phyloP scores from a whole-genome alignment of 2,797 vertebrate species.

The Peromyscus attwateri region DNA sequence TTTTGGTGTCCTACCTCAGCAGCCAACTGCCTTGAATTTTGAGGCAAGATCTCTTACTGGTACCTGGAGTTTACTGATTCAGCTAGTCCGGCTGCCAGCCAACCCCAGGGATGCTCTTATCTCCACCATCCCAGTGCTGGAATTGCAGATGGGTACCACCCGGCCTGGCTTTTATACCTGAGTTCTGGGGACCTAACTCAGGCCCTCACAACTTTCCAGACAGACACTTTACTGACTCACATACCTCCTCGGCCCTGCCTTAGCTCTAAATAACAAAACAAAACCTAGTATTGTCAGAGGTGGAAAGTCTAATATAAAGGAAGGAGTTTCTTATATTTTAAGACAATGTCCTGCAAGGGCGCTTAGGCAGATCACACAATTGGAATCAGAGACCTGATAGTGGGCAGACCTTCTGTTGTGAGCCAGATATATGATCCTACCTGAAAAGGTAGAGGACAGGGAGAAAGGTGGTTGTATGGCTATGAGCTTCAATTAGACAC shows the following conservation, averaged over 20 bases:
- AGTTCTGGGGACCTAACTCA: background rate
- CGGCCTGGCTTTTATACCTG: background rate
- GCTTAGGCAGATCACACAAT: background rate
- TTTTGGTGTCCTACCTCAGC: background rate
- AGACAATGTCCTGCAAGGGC: background rate
- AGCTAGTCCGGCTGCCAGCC: background rate
- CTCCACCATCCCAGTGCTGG: background rate
- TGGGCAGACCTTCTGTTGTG: background rate
- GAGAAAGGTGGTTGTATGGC: rapidly evolving
- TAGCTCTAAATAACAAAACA: background rate
- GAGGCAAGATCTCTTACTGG: background rate
- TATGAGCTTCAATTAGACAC: background rate
- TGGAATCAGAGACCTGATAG: background rate
- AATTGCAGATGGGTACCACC: background rate
- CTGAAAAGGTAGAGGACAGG: background rate
- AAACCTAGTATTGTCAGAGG: background rate
- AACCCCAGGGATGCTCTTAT: background rate
- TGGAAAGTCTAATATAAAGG: background rate
- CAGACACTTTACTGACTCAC: background rate
- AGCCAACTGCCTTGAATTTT: background rate
- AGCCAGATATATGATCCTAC: background rate
- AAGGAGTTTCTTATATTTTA: background rate
- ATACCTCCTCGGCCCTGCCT: background rate
- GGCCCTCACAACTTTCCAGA: background rate
- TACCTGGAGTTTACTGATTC: background rate